A percentile compares a stretch with the other conserved stretches of the same genome.
These are phyloP conservation scores for Sinonovacula constricta DNA, from an alignment of 1,140 invertebrate genomes.

Conservation along the genomic window DNA sequence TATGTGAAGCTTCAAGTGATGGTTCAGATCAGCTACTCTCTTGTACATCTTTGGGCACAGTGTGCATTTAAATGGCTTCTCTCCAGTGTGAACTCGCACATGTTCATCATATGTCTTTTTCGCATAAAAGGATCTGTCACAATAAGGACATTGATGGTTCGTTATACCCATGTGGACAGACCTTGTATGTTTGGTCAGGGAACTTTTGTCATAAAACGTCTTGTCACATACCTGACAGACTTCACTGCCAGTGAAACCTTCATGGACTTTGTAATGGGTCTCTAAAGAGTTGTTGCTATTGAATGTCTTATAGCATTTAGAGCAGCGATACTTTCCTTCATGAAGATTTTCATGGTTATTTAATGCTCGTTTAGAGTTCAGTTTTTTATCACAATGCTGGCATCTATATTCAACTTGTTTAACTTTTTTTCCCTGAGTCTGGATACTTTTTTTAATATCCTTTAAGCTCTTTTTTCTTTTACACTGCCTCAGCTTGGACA, in stretches of 20 bases:
- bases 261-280: conserved; percentile 35
- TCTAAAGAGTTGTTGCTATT: conserved; percentile 26
- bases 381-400: conserved; percentile 28
- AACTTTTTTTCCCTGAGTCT: too few species aligned
- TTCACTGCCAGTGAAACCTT: conserved; percentile 25
- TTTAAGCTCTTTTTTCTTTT: too few species aligned
- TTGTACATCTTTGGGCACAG: conserved; percentile 92
- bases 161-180: conserved; percentile 48
- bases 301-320: conserved; percentile 30
- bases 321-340: conserved; percentile 22
- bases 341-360: conserved; percentile 42
- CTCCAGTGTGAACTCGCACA: conserved; percentile 86
- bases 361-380: conserved; percentile 10
- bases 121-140: conserved; percentile 30
- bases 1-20: conserved; percentile 44
- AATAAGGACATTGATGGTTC: conserved; percentile 37
- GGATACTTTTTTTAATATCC: too few species aligned
- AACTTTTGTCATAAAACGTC: conserved; percentile 43
- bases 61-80: conserved; percentile 83
- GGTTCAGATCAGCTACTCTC: conserved; percentile 39
- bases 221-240: conserved; percentile 42
- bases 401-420: conserved; percentile 20
- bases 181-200: conserved; percentile 39
- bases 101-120: conserved; percentile 80
- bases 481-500: too few species aligned